phyloP scores from a whole-genome alignment of 2,113 vertebrate species.

The Hydropotes inermis region DNA sequence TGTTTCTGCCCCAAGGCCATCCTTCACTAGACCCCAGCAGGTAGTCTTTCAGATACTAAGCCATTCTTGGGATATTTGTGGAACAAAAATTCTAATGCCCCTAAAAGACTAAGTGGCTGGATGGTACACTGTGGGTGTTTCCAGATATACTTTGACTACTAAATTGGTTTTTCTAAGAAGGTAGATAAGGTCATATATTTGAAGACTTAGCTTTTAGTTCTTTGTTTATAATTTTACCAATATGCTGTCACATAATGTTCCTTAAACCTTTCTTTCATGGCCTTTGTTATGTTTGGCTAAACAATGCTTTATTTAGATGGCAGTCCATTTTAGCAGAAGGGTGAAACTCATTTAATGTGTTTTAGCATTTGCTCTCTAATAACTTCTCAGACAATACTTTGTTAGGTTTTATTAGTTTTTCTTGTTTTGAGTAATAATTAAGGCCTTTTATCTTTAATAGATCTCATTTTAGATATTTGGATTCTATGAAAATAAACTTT shows the following conservation, averaged over 20 bases:
- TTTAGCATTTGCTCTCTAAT: background rate
- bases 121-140: background rate
- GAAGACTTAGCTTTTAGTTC: background rate
- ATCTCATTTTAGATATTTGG: background rate
- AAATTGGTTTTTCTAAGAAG: background rate
- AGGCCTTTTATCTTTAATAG: background rate
- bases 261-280: background rate
- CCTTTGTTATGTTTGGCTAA: background rate
- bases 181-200: background rate
- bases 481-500: slow-evolving; percentile 8
- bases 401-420: background rate
- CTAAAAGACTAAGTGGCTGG: background rate
- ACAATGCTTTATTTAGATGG: background rate
- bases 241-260: background rate
- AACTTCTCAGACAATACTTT: background rate
- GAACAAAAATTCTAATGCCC: background rate
- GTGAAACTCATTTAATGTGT: background rate
- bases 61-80: background rate
- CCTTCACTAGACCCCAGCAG: background rate
- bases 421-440: background rate
- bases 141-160: background rate
- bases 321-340: background rate
- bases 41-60: background rate
- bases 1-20: background rate
- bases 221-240: slow-evolving; percentile 16